These are phyloP conservation scores for Mus caroli DNA, from an alignment of 2,797 vertebrate genomes.

Conservation along the genomic window DNA sequence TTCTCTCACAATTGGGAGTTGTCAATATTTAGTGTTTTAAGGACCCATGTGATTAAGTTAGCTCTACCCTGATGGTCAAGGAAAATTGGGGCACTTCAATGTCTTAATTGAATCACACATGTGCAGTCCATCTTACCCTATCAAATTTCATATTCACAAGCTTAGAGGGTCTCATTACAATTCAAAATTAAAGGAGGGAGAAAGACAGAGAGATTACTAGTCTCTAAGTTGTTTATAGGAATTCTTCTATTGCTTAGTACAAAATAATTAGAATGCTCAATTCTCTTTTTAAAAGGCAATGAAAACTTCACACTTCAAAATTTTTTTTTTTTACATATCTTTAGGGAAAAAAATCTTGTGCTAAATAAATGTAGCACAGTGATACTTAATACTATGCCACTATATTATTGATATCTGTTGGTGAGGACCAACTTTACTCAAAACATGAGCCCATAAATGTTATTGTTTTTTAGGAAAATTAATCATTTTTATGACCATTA, in stretches of 20 bases:
- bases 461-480: neutral
- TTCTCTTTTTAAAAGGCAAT: neutral
- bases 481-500: conserved; percentile 56
- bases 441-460: conserved; percentile 19
- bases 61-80: neutral
- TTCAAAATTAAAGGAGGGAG: neutral
- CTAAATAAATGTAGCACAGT: neutral
- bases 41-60: neutral
- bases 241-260: neutral
- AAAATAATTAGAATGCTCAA: conserved; percentile 42
- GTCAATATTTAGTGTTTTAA: neutral
- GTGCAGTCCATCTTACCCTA: neutral
- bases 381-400: neutral
- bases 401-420: conserved; percentile 29
- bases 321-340: neutral
- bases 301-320: neutral
- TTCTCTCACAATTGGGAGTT: neutral
- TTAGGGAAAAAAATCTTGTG: conserved; percentile 30
- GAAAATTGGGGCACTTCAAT: neutral
- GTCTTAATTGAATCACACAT: neutral
- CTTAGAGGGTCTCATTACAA: neutral
- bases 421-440: neutral
- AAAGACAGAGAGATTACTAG: neutral
- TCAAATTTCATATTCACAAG: neutral
- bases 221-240: neutral